phyloP scores from a whole-genome alignment of 1,140 invertebrate species.

The Dryas iulia region DNA sequence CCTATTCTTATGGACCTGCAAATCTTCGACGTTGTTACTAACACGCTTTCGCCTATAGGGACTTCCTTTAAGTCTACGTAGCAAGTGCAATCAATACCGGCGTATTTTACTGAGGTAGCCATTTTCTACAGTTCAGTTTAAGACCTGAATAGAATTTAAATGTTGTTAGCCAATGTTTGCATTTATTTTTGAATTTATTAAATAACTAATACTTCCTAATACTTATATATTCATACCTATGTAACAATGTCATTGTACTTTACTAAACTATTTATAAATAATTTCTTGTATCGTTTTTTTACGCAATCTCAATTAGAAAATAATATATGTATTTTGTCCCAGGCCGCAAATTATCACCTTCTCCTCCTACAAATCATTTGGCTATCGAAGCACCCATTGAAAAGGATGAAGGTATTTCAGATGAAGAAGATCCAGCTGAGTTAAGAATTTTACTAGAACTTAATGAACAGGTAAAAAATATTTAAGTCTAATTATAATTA shows the following conservation, averaged over 20 bases:
- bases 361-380: slow-evolving; percentile 82
- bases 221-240: slow-evolving; percentile 14
- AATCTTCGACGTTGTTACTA: slow-evolving; percentile 39
- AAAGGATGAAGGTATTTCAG: slow-evolving; percentile 87
- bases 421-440: slow-evolving; percentile 89
- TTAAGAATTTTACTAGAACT: slow-evolving; percentile 90
- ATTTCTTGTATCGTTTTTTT: neutral
- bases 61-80: slow-evolving; percentile 32
- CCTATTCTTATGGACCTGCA: slow-evolving; percentile 29
- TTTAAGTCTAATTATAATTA: no score
- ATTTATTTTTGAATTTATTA: slow-evolving; percentile 30
- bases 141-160: slow-evolving; percentile 31
- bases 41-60: slow-evolving; percentile 33
- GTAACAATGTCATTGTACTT: slow-evolving; percentile 28
- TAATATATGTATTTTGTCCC: slow-evolving; percentile 6
- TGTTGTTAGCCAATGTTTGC: neutral
- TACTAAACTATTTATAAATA: slow-evolving; percentile 23
- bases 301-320: neutral
- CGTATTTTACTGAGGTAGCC: slow-evolving; percentile 76
- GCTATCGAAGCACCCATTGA: slow-evolving; percentile 84
- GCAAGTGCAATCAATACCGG: slow-evolving; percentile 31
- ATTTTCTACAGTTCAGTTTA: slow-evolving; percentile 80
- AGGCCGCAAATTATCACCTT: slow-evolving; percentile 85
- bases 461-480: slow-evolving; percentile 85
- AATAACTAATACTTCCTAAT: slow-evolving; percentile 24